Evolutionary conservation across 1,140 invertebrate genomes (phyloP).

Genomic region (Coelopa frigida): DNA sequence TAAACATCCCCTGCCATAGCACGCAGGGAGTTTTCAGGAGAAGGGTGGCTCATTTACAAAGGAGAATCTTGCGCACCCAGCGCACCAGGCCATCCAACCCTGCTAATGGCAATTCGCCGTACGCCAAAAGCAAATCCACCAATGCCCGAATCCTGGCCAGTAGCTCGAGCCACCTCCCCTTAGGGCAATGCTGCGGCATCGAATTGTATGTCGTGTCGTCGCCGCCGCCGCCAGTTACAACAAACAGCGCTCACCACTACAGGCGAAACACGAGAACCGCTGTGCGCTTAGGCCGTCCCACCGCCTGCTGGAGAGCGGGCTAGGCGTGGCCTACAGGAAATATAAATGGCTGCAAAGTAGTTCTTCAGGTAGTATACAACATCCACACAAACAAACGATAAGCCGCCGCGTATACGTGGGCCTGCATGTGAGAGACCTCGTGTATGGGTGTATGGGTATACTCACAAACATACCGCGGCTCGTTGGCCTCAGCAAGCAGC

Average conservation of each 20-base stretch:
- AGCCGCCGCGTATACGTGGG: too few species aligned
- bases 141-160: slow-evolving; percentile 36
- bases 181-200: slow-evolving; percentile 36
- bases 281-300: slow-evolving; percentile 25
- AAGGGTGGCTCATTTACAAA: too few species aligned
- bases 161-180: slow-evolving; percentile 39
- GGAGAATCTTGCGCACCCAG: too few species aligned
- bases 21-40: too few species aligned
- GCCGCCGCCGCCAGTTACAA: not conserved
- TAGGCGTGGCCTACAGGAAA: slow-evolving; percentile 42
- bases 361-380: too few species aligned
- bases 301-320: slow-evolving; percentile 37
- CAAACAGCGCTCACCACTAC: slow-evolving; percentile 5
- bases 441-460: too few species aligned
- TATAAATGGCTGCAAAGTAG: slow-evolving; percentile 41
- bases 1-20: not conserved
- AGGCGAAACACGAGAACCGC: slow-evolving; percentile 4
- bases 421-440: too few species aligned
- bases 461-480: too few species aligned
- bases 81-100: too few species aligned
- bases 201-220: not conserved
- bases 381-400: not conserved
- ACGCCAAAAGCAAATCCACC: not conserved
- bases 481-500: too few species aligned
- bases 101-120: too few species aligned